phyloP scores from a whole-genome alignment of 2,113 vertebrate genomes.

The Sinocyclocheilus rhinocerous region DNA sequence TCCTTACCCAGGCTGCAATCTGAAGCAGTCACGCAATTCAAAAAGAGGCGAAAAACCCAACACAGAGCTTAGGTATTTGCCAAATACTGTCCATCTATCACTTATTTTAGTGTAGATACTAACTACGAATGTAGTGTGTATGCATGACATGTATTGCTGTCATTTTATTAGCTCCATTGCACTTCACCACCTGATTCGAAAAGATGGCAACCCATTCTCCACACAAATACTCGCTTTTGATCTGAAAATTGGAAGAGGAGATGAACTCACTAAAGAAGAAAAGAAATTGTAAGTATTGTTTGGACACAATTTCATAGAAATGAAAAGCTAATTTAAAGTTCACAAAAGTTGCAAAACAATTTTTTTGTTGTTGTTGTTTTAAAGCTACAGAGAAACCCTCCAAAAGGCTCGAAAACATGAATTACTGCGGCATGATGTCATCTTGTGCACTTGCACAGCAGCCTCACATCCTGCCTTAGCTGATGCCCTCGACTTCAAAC shows the following conservation, averaged over 20 bases:
- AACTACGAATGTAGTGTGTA: background rate
- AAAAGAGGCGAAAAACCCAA: slow-evolving; percentile 74
- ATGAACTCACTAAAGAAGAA: slow-evolving; percentile 68
- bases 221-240: slow-evolving; percentile 64
- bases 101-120: background rate
- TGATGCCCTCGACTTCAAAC: slow-evolving; percentile 57
- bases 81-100: background rate
- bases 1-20: slow-evolving; percentile 73
- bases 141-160: background rate
- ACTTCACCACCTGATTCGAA: slow-evolving; percentile 78
- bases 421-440: slow-evolving; percentile 65
- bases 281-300: slow-evolving; percentile 62
- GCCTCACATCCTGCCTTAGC: slow-evolving; percentile 54
- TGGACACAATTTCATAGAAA: background rate
- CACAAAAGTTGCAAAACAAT: background rate
- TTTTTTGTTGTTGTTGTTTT: background rate
- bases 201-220: slow-evolving; percentile 48
- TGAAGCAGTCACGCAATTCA: slow-evolving; percentile 61
- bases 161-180: slow-evolving; percentile 72
- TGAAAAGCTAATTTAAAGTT: background rate
- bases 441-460: slow-evolving; percentile 79
- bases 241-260: slow-evolving; percentile 52
- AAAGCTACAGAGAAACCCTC: slow-evolving; percentile 69
- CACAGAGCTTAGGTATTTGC: slow-evolving; percentile 72
- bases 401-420: slow-evolving; percentile 47